Base-by-base conservation (phyloP, 2,888 invertebrate genomes). In the Erpobdella octoculata region DNA sequence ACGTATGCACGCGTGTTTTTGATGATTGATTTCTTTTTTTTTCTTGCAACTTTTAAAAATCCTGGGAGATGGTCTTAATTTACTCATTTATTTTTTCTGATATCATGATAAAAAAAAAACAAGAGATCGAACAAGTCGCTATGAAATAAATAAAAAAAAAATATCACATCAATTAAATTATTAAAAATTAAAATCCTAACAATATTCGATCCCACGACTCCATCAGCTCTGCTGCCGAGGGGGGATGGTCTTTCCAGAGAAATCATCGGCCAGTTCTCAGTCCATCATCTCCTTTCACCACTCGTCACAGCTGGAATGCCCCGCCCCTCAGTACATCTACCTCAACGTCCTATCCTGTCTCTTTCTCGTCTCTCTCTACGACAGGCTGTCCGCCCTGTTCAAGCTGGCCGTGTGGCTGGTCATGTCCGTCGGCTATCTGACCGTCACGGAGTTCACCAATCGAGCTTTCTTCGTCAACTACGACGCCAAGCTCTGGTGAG, bases 271-370 rank as follows among this genome's bases (percentile, higher is more conserved):
- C 93, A n/a, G 36, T 2, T 36, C 58, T n/a, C n/a, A 36, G n/a
- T 46, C 28, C 5, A n/a, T 62, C n/a, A 25, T 59, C 28, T 70
- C 76, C 31, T 76, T 76, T 53, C 67, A 76, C 71, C 58, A 66
- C n/a, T 59, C 72, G 59, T 70, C 70, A 33, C 91, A 92, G 81
- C 86, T 91, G 67, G 89, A 89, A 25, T 83, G 83, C 74, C 74
- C 74, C 65, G 74, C 92, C 71, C 93, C 93, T 0, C 89, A 92
- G 73, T 94, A 93, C 83, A 89, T 93, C 58, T 89, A 91, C 5
- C 84, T 93, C 18, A 91, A 91, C 15, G 91, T 92, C 78, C 88
- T 91, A 70, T 86, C 93, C 76, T 90, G 91, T 70, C 91, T 90
- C 84, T 86, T 93, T 72, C 89, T 91, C 0, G 90, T 92, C 36